These are phyloP conservation scores for Paradoxurus hermaphroditus DNA, from an alignment of 2,113 vertebrate species.

Conservation along the genomic window DNA sequence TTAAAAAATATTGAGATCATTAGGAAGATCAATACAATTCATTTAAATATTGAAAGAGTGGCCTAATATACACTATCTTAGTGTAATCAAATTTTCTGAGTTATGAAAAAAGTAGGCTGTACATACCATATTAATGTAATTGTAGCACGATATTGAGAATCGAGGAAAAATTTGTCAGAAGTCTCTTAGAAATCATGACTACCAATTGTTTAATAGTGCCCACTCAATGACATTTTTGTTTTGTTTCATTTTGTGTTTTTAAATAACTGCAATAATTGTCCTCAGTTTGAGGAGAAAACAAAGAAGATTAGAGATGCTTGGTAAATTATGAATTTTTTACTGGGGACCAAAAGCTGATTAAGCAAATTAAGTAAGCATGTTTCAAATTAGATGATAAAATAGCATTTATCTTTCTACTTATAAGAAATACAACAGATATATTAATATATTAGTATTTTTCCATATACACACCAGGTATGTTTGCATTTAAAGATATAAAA, in stretches of 20 bases:
- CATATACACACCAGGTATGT: neutral
- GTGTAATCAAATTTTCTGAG: too few relatives aligned
- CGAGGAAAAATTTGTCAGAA: too few relatives aligned
- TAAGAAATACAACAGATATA: conserved; percentile 20
- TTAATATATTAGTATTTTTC: neutral
- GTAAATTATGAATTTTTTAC: conserved; percentile 34
- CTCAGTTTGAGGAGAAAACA: neutral
- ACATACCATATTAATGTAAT: too few relatives aligned
- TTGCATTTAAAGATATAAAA: neutral
- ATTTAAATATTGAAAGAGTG: too few relatives aligned
- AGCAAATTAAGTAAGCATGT: conserved; percentile 12
- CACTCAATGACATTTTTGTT: neutral
- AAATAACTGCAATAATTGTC: neutral
- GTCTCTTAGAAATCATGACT: neutral
- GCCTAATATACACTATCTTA: too few relatives aligned
- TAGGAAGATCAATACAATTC: too few relatives aligned
- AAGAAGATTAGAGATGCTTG: neutral
- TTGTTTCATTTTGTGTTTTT: neutral
- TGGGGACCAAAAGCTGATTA: conserved; percentile 2
- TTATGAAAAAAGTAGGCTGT: too few relatives aligned
- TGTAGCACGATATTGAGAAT: too few relatives aligned
- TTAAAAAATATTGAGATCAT: too few relatives aligned
- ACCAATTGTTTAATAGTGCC: neutral
- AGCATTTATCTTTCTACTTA: conserved; percentile 36
- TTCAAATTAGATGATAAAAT: neutral